Evolutionary conservation across 2,797 vertebrate species (phyloP).

Genomic region (Anabas testudineus): DNA sequence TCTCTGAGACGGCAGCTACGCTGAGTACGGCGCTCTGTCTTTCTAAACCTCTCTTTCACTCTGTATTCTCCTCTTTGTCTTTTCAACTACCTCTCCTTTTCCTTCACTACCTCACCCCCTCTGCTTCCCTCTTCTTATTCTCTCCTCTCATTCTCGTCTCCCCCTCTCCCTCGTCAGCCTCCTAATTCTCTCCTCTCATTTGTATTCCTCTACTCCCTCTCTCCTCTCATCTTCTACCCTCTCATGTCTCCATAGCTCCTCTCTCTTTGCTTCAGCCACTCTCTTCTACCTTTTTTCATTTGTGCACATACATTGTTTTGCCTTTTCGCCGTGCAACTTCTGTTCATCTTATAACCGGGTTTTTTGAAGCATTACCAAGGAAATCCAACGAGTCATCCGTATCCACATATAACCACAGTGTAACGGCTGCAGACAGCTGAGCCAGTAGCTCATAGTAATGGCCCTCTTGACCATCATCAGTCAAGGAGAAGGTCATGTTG

Average conservation of each 20-base stretch:
- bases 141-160: conserved; percentile 14
- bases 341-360: not conserved
- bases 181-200: conserved; percentile 35
- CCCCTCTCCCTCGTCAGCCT: not conserved
- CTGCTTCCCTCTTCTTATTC: conserved; percentile 10
- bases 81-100: conserved; percentile 39
- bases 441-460: conserved; percentile 58
- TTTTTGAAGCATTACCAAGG: not conserved
- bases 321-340: not conserved
- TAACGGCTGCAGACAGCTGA: conserved; percentile 20
- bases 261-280: conserved; percentile 25
- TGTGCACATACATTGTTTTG: not conserved
- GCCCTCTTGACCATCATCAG: conserved; percentile 67
- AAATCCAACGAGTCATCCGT: conserved; percentile 16
- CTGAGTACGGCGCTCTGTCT: conserved; percentile 53
- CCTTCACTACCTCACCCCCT: conserved; percentile 20
- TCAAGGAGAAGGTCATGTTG: conserved; percentile 79
- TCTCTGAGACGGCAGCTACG: conserved; percentile 70
- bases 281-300: conserved; percentile 24
- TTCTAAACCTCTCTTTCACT: conserved; percentile 64
- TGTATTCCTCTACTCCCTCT: conserved; percentile 37
- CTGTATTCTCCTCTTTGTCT: conserved; percentile 54
- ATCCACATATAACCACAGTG: conserved; percentile 6
- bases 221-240: conserved; percentile 51
- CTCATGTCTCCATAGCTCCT: conserved; percentile 50